Evolutionary conservation across 2,888 invertebrate species (phyloP), one percentile per base, ranked within the genome.

Genomic region (Hypolimnas misippus): DNA sequence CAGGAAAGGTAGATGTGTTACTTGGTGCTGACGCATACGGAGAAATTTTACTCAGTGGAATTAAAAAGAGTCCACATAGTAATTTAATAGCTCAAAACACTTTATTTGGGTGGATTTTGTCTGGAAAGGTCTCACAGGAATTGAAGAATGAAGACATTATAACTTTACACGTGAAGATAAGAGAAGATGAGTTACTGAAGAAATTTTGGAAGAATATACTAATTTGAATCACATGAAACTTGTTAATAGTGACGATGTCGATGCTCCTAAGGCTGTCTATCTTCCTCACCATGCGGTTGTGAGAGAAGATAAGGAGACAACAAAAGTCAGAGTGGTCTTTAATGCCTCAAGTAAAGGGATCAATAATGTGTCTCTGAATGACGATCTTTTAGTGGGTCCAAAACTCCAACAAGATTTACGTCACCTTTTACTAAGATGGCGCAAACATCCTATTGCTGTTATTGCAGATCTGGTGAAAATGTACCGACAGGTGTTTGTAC

Each of bases 391-490:
- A 53, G 61, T 69, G 3, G 75, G 73, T n/a, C 71, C 74, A 10
- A 62, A 58, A 0, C 58, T 74, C 16, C 75, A 76, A 66, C 60
- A 72, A 8, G 70, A 73, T 35, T 12, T 76, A 46, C 69, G 73
- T 33, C 61, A 69, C 10, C 65, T 76, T 0, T 25, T 76, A 5
- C 63, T 73, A 58, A 50, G 72, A 44, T 77, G 70, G 70, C 58
- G 71, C 12, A 38, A 14, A 14, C 56, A 69, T 57, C 62, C 59
- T 5, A 62, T 71, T 7, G 64, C 67, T 46, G 19, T 71, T 25
- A 35, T 57, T 6, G 69, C 65, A 7, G 69, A 71, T 52, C 68
- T 75, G 8, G 60, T 68, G 1, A 74, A 77, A 65, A 78, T 79
- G 75, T 78, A 75, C 49, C 57, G 69, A 0, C 66, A 66, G 53